phyloP scores from a whole-genome alignment of 2,797 vertebrate genomes.

The Pseudomugil gertrudae region DNA sequence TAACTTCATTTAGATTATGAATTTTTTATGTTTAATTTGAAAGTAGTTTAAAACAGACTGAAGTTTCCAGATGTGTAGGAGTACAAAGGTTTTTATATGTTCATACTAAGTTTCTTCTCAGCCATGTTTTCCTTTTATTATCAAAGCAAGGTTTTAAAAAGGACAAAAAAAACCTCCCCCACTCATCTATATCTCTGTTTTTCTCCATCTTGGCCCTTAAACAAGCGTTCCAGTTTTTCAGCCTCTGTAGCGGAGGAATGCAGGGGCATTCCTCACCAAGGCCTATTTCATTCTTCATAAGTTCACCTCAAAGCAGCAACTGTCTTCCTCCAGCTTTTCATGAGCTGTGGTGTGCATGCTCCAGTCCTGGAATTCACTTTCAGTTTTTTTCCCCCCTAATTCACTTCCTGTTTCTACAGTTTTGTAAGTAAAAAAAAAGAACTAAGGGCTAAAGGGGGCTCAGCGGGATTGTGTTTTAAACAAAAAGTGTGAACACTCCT shows the following conservation, averaged over 20 bases:
- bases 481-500: background rate
- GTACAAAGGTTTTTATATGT: no score
- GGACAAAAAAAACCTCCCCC: no score
- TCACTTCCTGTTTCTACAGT: background rate
- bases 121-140: no score
- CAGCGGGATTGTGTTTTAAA: no score
- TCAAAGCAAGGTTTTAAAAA: no score
- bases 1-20: background rate
- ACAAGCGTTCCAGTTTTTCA: slow-evolving; percentile 53
- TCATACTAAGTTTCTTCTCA: no score
- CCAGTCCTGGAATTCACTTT: background rate
- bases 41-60: no score
- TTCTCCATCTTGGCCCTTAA: slow-evolving; percentile 17
- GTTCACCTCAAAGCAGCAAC: slow-evolving; percentile 38
- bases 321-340: slow-evolving; percentile 44
- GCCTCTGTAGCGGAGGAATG: slow-evolving; percentile 69
- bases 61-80: no score
- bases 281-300: slow-evolving; percentile 61
- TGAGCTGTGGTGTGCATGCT: slow-evolving; percentile 8
- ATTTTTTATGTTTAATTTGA: no score
- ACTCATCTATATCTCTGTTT: background rate
- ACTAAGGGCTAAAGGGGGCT: no score
- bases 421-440: no score
- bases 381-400: background rate
- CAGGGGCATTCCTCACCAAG: slow-evolving; percentile 68